Conservation (phyloP, 2,113 vertebrate species). For the Pavo muticus region DNA sequence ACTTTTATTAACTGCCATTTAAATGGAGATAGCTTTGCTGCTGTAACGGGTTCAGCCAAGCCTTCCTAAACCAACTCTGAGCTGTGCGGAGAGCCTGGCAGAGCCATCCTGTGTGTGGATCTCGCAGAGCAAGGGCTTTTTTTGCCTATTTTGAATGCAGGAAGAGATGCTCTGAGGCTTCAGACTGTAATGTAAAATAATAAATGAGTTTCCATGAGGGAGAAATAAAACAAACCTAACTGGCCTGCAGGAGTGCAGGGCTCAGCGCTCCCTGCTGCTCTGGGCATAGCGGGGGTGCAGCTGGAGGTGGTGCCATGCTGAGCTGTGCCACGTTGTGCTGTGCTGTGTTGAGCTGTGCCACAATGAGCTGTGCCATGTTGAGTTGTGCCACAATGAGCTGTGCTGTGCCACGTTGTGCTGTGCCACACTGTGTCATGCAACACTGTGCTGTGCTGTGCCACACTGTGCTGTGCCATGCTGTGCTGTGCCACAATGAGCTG, state of each 20-base stretch:
- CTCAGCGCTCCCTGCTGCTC: background rate
- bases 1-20: background rate
- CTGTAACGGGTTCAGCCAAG: background rate
- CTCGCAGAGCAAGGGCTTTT: background rate
- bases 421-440: too few species aligned
- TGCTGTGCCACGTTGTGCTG: too few species aligned
- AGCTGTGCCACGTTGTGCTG: background rate
- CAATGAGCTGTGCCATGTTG: too few species aligned
- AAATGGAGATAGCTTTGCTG: background rate
- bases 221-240: background rate
- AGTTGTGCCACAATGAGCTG: too few species aligned
- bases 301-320: background rate
- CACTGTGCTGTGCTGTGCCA: too few species aligned
- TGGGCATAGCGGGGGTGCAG: background rate
- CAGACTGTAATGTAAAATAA: background rate
- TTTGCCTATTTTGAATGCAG: background rate
- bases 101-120: background rate
- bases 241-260: fast-evolving
- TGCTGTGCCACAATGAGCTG: too few species aligned
- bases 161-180: background rate
- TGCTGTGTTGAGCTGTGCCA: too few species aligned
- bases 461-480: too few species aligned
- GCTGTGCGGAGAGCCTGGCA: fast-evolving
- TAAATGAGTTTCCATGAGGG: background rate
- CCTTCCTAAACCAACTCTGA: background rate